phyloP scores from a whole-genome alignment of 2,888 invertebrate genomes.

The Pandemis heparana region DNA sequence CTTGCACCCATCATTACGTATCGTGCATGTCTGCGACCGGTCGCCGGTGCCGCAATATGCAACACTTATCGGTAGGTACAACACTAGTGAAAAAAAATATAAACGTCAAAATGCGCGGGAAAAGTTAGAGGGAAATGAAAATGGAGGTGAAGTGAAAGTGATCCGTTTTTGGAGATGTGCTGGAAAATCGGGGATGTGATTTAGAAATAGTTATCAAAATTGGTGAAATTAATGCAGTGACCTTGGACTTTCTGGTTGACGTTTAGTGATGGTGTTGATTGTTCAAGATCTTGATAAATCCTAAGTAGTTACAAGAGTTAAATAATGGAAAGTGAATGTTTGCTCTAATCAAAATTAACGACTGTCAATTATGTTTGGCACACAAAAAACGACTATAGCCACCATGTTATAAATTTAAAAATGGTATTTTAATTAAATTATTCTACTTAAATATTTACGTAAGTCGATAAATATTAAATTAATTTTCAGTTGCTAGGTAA shows the following conservation, averaged over 20 bases:
- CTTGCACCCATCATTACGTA: constrained; percentile 70
- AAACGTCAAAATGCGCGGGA: constrained; percentile 50
- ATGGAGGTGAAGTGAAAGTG: constrained; percentile 48
- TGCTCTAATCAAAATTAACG: not conserved
- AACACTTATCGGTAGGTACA: constrained; percentile 82
- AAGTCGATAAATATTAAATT: no score
- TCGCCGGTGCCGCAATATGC: constrained; percentile 76
- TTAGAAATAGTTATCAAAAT: not conserved
- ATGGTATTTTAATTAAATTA: no score
- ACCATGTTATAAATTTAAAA: no score
- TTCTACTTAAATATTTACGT: no score
- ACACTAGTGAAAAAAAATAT: constrained; percentile 50
- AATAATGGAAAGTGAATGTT: not conserved
- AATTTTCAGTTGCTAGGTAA: no score
- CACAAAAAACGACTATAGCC: no score
- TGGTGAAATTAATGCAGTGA: constrained; percentile 6
- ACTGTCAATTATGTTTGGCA: no score
- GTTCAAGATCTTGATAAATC: not conserved
- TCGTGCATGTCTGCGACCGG: constrained; percentile 68
- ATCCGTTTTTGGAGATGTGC: constrained; percentile 25
- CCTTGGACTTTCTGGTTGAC: not conserved
- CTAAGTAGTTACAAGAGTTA: not conserved
- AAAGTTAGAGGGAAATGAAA: constrained; percentile 31
- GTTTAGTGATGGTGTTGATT: not conserved
- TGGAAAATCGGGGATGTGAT: constrained; percentile 30